phyloP scores from a whole-genome alignment of 2,888 invertebrate species.

The Lysandra coridon region DNA sequence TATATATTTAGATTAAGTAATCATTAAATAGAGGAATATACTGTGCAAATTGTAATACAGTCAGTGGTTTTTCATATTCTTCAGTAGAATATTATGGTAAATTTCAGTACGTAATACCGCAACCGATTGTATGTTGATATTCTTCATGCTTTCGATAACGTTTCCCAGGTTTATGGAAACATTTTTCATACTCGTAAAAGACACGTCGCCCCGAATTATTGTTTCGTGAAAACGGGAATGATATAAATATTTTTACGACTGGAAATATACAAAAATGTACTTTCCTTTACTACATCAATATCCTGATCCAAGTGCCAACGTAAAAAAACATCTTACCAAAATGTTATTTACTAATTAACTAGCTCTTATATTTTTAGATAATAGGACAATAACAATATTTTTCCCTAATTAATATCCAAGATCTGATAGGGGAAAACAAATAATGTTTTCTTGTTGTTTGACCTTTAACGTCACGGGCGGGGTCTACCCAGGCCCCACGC shows the following conservation, averaged over 20 bases:
- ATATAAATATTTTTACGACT: conserved; percentile 12
- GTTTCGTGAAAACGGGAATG: not conserved
- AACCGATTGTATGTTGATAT: not conserved
- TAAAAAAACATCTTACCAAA: not conserved
- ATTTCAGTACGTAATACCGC: not conserved
- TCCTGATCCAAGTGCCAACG: not conserved
- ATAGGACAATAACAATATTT: not conserved
- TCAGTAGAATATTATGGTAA: not conserved
- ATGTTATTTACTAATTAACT: not conserved
- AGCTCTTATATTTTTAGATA: not conserved
- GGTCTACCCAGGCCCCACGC: no score
- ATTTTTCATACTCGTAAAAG: not conserved
- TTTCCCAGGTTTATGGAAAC: not conserved
- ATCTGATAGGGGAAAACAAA: not conserved
- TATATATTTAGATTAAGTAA: no score
- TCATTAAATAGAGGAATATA: no score
- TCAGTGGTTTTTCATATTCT: not conserved
- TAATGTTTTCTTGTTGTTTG: not conserved
- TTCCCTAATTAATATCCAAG: not conserved
- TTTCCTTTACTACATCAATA: not conserved
- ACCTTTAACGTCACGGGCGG: no score
- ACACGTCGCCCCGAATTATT: not conserved
- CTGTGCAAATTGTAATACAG: not conserved
- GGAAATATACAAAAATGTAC: not conserved
- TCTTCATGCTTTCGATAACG: not conserved